Evolutionary conservation across 2,113 vertebrate species (phyloP), one percentile per base, ranked within the genome.

Genomic region (Sylvia atricapilla): DNA sequence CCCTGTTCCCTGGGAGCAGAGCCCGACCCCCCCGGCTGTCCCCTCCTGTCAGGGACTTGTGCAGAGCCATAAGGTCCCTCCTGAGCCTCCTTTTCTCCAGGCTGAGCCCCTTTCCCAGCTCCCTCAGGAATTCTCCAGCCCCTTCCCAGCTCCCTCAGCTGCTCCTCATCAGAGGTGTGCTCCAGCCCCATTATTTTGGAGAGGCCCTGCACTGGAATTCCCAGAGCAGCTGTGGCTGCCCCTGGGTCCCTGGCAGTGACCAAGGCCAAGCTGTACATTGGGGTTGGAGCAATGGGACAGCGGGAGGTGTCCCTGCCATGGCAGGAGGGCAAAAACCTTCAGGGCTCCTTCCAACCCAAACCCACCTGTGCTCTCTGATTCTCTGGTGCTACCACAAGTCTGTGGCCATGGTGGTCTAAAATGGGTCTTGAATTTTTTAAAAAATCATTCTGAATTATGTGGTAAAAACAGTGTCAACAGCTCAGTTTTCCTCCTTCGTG

Each of bases 401-500:
- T 31, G 25, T 43, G 73, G 31, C 27, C 41, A 8, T 7, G 33
- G 8, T 24, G 33, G 6, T 2, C 80, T 28, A 5, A 35, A 46
- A 49, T 1, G 5, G 21, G 15, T 23, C 20, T 21, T 8, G 28
- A 17, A 1, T n/a, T 14, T 37, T 68, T 58, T 11, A 25, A 37
- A 37, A 37, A 8, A 4, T 39, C 1, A 7, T 33, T 35, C 21
- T 64, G 49, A 20, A 47, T 4, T 13, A 3, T 0, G 10, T 19
- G 41, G 30, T 11, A 30, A 53, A 14, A 73, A 0, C 0, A 10
- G 1, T 4, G 33, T 35, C 72, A 60, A 1, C 1, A 13, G 1
- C 25, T 81, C 9, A 0, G 3, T 13, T 49, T 17, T 24, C 23
- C 24, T 62, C 24, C n/a, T 15, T 37, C 0, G 2, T 20, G 44